Conservation (phyloP, 2,888 invertebrate species). For the Helleia helle region DNA sequence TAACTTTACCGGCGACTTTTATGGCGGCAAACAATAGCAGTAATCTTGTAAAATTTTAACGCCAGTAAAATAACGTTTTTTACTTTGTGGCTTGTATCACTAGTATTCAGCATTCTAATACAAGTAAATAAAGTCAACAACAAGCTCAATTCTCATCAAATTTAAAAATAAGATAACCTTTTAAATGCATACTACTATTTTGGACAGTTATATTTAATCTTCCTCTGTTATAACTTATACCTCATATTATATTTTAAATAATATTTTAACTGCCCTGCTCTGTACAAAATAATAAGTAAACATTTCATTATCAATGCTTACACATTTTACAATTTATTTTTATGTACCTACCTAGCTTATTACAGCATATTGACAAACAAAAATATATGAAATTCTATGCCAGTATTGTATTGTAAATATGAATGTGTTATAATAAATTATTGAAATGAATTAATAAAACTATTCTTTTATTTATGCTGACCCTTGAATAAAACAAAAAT, state of each 20-base stretch:
- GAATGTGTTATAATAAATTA: constrained; percentile 63
- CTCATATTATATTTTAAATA: constrained; percentile 1
- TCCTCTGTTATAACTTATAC: no score
- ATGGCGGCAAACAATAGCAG: no score
- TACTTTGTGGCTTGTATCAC: no score
- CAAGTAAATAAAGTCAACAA: no score
- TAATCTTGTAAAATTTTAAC: no score
- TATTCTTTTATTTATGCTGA: constrained; percentile 13
- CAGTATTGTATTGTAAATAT: constrained; percentile 73
- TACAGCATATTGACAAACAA: constrained; percentile 33
- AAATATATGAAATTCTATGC: constrained; percentile 53
- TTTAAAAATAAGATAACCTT: no score
- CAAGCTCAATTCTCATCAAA: no score
- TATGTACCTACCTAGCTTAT: constrained; percentile 2
- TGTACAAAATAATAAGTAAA: constrained; percentile 6
- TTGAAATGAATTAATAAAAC: constrained; percentile 31
- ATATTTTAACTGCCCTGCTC: no score
- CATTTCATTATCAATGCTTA: constrained; percentile 11
- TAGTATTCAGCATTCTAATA: no score
- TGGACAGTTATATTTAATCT: no score
- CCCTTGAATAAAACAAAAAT: constrained; percentile 22
- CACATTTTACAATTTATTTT: neutral
- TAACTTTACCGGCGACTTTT: no score
- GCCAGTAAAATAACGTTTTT: neutral
- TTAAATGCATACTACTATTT: no score